Evolutionary conservation across 30 jellyfish, hydroid and myxozoan genomes (phyloP).

Genomic region (Rhopilema esculentum): DNA sequence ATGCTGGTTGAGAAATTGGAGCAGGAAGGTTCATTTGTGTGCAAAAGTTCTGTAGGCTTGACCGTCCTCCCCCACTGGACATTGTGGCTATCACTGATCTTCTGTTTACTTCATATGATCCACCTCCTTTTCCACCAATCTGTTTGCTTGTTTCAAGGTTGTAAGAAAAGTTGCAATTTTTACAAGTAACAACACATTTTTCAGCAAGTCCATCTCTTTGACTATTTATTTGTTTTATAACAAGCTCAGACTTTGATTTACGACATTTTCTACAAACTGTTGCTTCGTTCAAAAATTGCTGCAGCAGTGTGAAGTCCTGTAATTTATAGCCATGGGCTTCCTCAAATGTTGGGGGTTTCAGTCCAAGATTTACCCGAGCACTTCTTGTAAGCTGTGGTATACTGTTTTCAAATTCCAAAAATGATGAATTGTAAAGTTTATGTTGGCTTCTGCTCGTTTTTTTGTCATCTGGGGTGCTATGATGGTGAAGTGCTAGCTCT

Average conservation of each 20-base stretch:
- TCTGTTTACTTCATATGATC: constrained; percentile 39
- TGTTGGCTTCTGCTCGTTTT: constrained; percentile 11
- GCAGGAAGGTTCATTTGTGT: constrained; percentile 25
- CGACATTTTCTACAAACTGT: constrained; percentile 13
- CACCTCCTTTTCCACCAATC: neutral
- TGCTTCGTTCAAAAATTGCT: constrained; percentile 22
- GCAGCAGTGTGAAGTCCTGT: constrained; percentile 2
- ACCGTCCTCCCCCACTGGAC: constrained; percentile 41
- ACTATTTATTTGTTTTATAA: constrained; percentile 8
- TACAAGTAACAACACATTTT: constrained; percentile 11
- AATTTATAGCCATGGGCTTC: constrained; percentile 27
- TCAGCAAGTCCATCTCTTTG: constrained; percentile 35
- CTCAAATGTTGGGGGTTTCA: constrained; percentile 10
- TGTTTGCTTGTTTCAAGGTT: constrained; percentile 28
- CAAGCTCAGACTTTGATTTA: constrained; percentile 6
- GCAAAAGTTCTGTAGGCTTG: constrained; percentile 24
- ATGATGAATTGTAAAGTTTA: constrained; percentile 16
- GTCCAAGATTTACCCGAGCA: constrained; percentile 23
- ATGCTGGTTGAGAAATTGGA: neutral
- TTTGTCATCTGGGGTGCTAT: constrained; percentile 23
- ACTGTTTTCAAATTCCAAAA: constrained; percentile 10
- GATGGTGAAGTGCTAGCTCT: constrained; percentile 9
- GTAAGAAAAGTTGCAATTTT: neutral
- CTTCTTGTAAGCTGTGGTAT: constrained; percentile 21
- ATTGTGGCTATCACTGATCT: constrained; percentile 33